Base-by-base conservation (phyloP, 64 coral and sea anemone genomes). In the Montipora foliosa region DNA sequence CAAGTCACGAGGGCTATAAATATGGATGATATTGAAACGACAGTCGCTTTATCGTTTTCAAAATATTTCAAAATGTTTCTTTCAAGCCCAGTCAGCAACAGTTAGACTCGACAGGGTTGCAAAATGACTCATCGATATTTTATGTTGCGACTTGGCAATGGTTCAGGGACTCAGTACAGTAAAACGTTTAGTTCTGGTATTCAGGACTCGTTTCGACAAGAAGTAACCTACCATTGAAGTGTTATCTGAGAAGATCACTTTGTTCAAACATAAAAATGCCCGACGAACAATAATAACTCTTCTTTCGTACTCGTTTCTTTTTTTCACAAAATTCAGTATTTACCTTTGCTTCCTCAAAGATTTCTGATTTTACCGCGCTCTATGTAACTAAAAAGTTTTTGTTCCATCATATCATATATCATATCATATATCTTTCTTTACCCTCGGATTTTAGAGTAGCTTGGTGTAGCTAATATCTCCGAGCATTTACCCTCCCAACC, bases 1-100 rank as follows among this genome's bases (percentile, higher is more conserved):
- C 19, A 4, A 71, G 64, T 86, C 82, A 86, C 82, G 82, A 13
- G 82, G 46, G 5, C 47, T 70, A 71, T 86, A 20, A 84, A 84
- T 84, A 84, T 84, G 82, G 14, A 84, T 84, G 44, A 19, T 17
- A 20, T 20, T 84, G 45, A 10, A 14, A 17, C 9, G 10, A 15
- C 60, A 55, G 52, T 64, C 3, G 60, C 8, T 64, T 64, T 1
- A 15, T 64, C 10, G 3, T 64, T 15, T 11, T 55, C 9, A 55
- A 55, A 55, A 55, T 3, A 7, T 55, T 55, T 64, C 14, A 14
- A 64, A 64, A 64, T 11, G 8, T 64, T 15, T 64, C 13, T 11
- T 15, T 64, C 60, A 64, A 64, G 13, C 60, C 13, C 10, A 64
- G 52, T 55, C 52, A 55, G 9, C 52, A 55, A 7, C 52, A 55